Evolutionary conservation across 1,140 invertebrate genomes (phyloP), one percentile per base, ranked within the genome.

Genomic region (Venturia canescens): DNA sequence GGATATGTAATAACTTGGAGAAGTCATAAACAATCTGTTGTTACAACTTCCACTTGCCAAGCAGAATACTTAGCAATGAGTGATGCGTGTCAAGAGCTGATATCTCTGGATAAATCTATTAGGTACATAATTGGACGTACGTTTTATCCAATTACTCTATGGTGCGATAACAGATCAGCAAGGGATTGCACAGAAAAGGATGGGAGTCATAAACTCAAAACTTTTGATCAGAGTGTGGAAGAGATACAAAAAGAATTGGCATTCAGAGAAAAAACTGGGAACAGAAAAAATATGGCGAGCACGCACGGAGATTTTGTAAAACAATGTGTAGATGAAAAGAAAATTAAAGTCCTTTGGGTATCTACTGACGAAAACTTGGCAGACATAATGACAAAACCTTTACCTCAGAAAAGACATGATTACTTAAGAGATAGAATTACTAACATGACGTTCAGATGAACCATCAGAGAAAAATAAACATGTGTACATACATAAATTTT

Each of bases 1-100:
- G 84, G 85, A 26, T 80, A 82, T 63, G 18, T 79, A 15, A 79
- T 89, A n/a, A 27, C 80, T 0, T 87, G 87, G 88, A 57, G 44
- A 5, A 85, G 83, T 31, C 84, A 84, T 53, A 86, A 86, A 31
- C 87, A 89, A 53, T 82, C 82, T 1, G 66, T 16, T 18, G 76
- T 86, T 23, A 79, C 87, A 18, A 74, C 86, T 0, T 89, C 86
- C 21, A 84, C 85, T 2, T 83, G 85, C 1, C 86, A 89, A 83
- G 83, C 87, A 0, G 88, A 90, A 31, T 88, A 87, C 57, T 80
- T 89, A 2, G 86, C 87, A 15, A 71, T 71, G 69, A 71, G 69
- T 21, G 38, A 71, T 23, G 69, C 69, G 18, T 71, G 69, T 48
- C 69, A 85, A 82, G 87, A 90, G 83, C 11, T 83, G 9, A 76